Conservation (phyloP, 2,113 vertebrate genomes). For the Dolichallabes microphthalmus region DNA sequence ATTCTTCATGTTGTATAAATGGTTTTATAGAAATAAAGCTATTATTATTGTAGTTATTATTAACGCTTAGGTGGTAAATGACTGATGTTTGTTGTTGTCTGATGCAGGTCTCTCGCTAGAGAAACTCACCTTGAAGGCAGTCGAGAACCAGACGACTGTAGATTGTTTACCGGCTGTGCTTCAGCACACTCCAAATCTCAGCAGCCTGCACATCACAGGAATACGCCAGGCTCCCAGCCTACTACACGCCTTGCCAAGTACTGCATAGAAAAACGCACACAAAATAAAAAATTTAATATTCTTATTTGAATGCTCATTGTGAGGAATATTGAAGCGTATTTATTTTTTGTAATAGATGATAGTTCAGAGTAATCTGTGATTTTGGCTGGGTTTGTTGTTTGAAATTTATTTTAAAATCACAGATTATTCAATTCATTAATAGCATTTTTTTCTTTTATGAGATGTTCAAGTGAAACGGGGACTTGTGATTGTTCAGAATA, state of each 20-base stretch:
- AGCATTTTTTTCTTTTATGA: neutral
- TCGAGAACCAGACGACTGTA: conserved; percentile 70
- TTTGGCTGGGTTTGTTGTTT: neutral
- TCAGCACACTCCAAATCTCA: conserved; percentile 71
- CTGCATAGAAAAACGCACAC: neutral
- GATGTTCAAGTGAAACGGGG: too few relatives aligned
- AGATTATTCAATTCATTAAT: neutral
- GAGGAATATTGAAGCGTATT: neutral
- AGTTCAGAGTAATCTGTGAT: neutral
- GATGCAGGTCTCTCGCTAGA: conserved; percentile 74
- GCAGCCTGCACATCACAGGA: conserved; percentile 76
- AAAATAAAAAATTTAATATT: neutral
- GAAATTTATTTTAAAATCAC: neutral
- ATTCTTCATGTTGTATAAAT: neutral
- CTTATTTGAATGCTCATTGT: neutral
- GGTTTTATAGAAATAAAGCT: neutral
- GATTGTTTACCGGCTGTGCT: conserved; percentile 70
- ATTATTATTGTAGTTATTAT: neutral
- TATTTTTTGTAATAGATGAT: neutral
- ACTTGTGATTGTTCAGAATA: too few relatives aligned
- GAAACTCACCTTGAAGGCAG: conserved; percentile 77
- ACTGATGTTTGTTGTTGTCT: conserved; percentile 12
- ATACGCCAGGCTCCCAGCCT: conserved; percentile 68
- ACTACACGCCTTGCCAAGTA: conserved; percentile 69
- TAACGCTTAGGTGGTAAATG: neutral